phyloP scores from a whole-genome alignment of 2,888 invertebrate genomes.

The Synergus umbraculus region DNA sequence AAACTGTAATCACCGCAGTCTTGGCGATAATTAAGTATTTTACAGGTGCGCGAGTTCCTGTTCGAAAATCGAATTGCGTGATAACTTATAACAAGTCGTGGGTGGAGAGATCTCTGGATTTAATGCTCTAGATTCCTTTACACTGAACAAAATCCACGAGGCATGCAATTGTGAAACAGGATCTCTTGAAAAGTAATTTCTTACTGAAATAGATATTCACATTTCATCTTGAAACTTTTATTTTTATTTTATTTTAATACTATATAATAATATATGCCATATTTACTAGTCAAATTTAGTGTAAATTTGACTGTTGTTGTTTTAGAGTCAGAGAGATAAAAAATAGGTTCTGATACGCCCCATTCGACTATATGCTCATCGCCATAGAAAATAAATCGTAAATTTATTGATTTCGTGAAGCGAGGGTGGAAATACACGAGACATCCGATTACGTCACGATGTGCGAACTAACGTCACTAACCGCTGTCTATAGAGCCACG shows the following conservation, averaged over 20 bases:
- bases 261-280: background rate
- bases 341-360: too few relatives aligned
- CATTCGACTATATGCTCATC: too few relatives aligned
- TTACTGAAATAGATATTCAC: slow-evolving; percentile 21
- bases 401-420: slow-evolving; percentile 21
- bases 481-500: background rate
- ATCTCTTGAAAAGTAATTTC: slow-evolving; percentile 30
- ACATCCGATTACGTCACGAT: slow-evolving; percentile 32
- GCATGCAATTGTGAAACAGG: slow-evolving; percentile 44
- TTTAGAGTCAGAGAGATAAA: too few relatives aligned
- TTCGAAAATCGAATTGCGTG: slow-evolving; percentile 11
- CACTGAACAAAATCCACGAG: slow-evolving; percentile 32
- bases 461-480: slow-evolving; percentile 27
- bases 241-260: background rate
- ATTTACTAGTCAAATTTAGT: too few relatives aligned
- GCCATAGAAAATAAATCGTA: background rate
- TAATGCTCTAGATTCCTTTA: slow-evolving; percentile 54
- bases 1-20: slow-evolving; percentile 42
- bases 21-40: slow-evolving; percentile 26
- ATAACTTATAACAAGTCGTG: slow-evolving; percentile 41
- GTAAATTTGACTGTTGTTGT: too few relatives aligned
- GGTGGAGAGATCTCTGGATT: slow-evolving; percentile 52
- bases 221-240: background rate
- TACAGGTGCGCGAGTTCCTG: slow-evolving; percentile 31
- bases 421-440: slow-evolving; percentile 4